Percentiles rank a stretch among this genome's conserved stretches.
Conservation (phyloP, 2,888 invertebrate genomes). For the Morpho helenor region DNA sequence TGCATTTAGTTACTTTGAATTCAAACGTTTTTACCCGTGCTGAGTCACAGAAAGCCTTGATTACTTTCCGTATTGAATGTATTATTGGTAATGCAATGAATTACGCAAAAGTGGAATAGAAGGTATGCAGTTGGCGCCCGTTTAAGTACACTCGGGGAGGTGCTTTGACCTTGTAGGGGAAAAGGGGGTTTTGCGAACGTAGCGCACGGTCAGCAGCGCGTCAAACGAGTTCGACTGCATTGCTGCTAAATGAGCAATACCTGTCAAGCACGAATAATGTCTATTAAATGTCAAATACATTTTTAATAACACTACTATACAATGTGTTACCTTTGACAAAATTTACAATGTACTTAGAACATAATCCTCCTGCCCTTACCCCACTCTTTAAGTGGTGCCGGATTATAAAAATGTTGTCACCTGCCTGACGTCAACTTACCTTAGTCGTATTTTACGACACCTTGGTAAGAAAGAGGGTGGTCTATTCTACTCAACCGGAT, state of each 20-base stretch:
- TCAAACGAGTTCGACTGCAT: conserved; percentile 49
- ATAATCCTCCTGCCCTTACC: too few species aligned
- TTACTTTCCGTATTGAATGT: background rate
- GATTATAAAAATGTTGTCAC: too few species aligned
- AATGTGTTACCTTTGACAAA: too few species aligned
- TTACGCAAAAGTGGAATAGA: background rate
- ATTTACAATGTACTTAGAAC: too few species aligned
- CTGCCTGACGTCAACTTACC: too few species aligned
- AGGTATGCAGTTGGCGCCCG: conserved; percentile 2
- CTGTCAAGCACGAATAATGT: background rate
- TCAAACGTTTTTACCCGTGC: background rate
- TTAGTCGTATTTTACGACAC: too few species aligned
- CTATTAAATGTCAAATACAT: background rate
- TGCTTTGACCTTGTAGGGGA: conserved; percentile 66
- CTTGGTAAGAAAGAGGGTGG: too few species aligned
- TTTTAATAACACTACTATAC: conserved; percentile 18
- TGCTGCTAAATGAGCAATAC: conserved; percentile 36
- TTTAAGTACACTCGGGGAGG: conserved; percentile 18
- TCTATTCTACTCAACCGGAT: too few species aligned
- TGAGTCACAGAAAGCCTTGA: background rate
- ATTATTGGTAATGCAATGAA: background rate
- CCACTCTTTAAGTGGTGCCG: too few species aligned
- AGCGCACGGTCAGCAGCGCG: conserved; percentile 61
- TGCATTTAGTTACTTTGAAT: too few species aligned
- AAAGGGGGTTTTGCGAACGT: conserved; percentile 36